Conservation (phyloP, 2,888 invertebrate species). For the Pyrrhia umbra region DNA sequence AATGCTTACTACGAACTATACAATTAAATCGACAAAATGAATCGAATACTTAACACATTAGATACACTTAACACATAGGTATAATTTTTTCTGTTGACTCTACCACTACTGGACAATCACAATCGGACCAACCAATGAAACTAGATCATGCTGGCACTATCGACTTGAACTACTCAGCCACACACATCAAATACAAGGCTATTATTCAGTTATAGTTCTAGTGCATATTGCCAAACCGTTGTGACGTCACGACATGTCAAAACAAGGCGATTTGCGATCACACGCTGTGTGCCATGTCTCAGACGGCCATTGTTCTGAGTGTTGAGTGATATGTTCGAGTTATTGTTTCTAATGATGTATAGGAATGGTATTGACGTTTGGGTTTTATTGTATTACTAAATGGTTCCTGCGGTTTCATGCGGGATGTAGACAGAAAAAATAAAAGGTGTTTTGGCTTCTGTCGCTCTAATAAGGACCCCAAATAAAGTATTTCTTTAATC, state of each 20-base stretch:
- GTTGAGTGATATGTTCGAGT: constrained; percentile 36
- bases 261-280: constrained; percentile 57
- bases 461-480: no score
- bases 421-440: no score
- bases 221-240: constrained; percentile 14
- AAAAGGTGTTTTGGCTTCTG: no score
- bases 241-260: constrained; percentile 52
- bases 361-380: constrained; percentile 30
- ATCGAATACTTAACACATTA: no score
- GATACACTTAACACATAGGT: no score
- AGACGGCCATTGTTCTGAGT: constrained; percentile 42
- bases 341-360: constrained; percentile 43
- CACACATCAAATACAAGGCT: constrained; percentile 28
- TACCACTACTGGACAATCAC: background rate
- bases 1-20: no score
- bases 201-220: constrained; percentile 39
- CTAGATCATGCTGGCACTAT: constrained; percentile 25
- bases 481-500: no score
- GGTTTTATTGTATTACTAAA: constrained; percentile 23
- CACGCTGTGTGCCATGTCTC: constrained; percentile 46
- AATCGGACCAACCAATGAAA: constrained; percentile 4
- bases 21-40: no score
- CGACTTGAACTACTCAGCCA: constrained; percentile 6
- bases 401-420: background rate
- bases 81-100: background rate